These are phyloP conservation scores for Thymelicus lineola DNA, from an alignment of 2,888 invertebrate species.

Conservation along the genomic window DNA sequence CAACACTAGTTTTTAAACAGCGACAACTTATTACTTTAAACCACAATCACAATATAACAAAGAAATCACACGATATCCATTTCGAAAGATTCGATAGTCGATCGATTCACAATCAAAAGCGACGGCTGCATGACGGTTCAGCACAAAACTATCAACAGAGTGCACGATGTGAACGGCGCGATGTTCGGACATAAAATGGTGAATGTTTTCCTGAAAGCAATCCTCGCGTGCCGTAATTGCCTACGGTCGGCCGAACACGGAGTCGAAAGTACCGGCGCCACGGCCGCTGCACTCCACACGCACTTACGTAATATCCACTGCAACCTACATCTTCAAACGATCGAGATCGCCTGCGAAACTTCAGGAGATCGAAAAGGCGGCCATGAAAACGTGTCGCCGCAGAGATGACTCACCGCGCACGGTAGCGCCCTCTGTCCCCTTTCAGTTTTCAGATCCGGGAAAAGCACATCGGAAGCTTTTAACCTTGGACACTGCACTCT, in stretches of 20 bases:
- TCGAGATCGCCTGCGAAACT: conserved; percentile 55
- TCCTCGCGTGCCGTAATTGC: conserved; percentile 75
- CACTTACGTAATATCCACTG: conserved; percentile 79
- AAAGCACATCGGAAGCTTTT: conserved; percentile 59
- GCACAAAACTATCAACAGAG: conserved; percentile 49
- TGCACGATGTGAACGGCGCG: conserved; percentile 55
- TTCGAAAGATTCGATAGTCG: conserved; percentile 48
- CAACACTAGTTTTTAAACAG: conserved; percentile 42
- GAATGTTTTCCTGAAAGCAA: conserved; percentile 80
- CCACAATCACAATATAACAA: conserved; percentile 66
- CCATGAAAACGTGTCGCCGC: conserved; percentile 79
- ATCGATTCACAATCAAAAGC: conserved; percentile 51
- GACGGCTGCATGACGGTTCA: conserved; percentile 56
- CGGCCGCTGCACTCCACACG: conserved; percentile 72
- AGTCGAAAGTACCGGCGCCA: conserved; percentile 68
- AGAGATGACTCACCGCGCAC: conserved; percentile 80
- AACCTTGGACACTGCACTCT: conserved; percentile 65
- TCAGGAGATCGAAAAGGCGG: conserved; percentile 74
- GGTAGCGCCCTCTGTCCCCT: conserved; percentile 74
- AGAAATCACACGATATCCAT: conserved; percentile 53
- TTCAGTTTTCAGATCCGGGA: conserved; percentile 57
- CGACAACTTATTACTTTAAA: conserved; percentile 42
- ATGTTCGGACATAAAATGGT: conserved; percentile 76
- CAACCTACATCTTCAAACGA: conserved; percentile 65
- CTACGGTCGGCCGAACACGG: conserved; percentile 71